Conservation (phyloP, 2,113 vertebrate species). For the Amazona guildingii region DNA sequence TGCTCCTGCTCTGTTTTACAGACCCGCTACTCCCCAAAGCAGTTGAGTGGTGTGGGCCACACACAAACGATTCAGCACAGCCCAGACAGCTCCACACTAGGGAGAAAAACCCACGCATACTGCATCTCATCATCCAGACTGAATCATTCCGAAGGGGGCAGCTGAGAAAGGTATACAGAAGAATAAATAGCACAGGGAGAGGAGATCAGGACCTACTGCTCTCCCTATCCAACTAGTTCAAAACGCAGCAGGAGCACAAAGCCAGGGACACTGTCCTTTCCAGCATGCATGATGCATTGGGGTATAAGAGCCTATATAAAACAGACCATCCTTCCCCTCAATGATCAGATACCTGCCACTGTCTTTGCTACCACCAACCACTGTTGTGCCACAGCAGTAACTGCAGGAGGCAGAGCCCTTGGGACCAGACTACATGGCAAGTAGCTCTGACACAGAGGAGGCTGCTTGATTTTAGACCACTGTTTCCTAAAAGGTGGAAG, state of each 20-base stretch:
- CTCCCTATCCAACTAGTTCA: background rate
- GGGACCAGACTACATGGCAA: background rate
- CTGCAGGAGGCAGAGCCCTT: background rate
- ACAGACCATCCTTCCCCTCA: background rate
- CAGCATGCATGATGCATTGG: background rate
- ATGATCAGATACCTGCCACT: background rate
- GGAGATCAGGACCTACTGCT: background rate
- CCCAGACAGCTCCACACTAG: background rate
- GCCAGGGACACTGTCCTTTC: background rate
- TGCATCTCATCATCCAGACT: background rate
- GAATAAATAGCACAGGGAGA: background rate
- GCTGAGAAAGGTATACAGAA: background rate
- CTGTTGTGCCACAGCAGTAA: background rate
- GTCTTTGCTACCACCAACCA: background rate
- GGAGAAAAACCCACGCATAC: background rate
- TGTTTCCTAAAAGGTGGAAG: background rate
- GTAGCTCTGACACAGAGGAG: background rate
- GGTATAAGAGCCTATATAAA: background rate
- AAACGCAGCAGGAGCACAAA: constrained; percentile 3
- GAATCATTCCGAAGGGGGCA: background rate
- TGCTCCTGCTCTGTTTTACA: background rate
- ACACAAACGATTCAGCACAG: background rate
- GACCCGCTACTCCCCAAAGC: background rate
- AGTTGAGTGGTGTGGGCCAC: background rate
- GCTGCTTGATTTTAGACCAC: background rate